Base-by-base conservation (phyloP, 2,797 vertebrate species). In the Esox masquinongy region DNA sequence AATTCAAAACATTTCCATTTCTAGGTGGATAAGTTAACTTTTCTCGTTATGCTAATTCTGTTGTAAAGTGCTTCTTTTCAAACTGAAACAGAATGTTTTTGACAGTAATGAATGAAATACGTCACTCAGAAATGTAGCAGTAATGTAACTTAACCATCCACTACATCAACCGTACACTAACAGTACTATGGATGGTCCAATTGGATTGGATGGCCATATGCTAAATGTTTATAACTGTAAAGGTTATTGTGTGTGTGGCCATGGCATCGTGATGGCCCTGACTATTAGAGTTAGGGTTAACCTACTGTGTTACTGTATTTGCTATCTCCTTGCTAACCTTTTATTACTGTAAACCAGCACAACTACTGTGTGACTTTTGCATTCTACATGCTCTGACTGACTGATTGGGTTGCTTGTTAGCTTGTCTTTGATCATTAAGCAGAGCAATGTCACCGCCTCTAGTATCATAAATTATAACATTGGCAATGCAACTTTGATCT, bases 381-480 rank as follows among this genome's bases (percentile, higher is more conserved):
- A 61, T 61, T 74, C 74, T 24, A 12, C 56, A 26, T 14, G 22
- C 56, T 22, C 56, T 61, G n/a, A 61, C 56, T 76, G 76, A 81
- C 77, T 86, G 83, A 87, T 82, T 82, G 82, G 24, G 4, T 77
- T 79, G 76, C 83, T 84, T 82, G 82, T 88, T 86, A 85, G 74
- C 51, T 69, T 79, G 85, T 84, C 84, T 89, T 85, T 87, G 84
- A 87, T 87, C 81, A 87, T 83, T 85, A 85, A 61, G 80, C 79
- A 81, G 77, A 84, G 84, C 84, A n/a, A 73, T 79, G 86, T 83
- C 77, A 77, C 77, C 26, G 76, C 82, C 79, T 85, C 86, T 72
- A 80, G 76, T 82, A 81, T 85, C 85, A 83, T 86, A 78, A 83
- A 79, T 87, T 85, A 86, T 73, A 79, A 82, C 79, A 75, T 80